Evolutionary conservation across 2,888 invertebrate species (phyloP), one percentile per base, ranked within the genome.

Genomic region (Cephus pulcher): DNA sequence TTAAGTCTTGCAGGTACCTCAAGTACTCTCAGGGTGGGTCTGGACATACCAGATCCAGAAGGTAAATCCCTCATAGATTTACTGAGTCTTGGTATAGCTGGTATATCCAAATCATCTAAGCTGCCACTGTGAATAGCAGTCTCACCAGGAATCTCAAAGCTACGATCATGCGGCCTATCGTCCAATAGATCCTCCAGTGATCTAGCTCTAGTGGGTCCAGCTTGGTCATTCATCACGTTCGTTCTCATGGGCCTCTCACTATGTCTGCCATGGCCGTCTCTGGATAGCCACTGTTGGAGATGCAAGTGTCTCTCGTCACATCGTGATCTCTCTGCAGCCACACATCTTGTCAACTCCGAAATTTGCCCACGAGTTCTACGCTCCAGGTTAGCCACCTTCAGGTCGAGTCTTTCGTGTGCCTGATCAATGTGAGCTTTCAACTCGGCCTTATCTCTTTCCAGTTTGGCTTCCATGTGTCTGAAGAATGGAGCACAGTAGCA

Each of bases 401-500:
- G 95, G 81, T 96, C 96, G 74, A 98, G 91, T 82, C 95, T 94
- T 81, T 96, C 95, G 88, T 97, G 96, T 0, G 97, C 96, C 86
- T 95, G 94, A 87, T 96, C 95, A 56, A 97, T 95, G 85, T 95
- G 95, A 80, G 95, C 94, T 90, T 97, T 95, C 84, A 97, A 90
- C 86, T 97, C 96, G 80, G 95, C 94, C 85, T 96, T 96, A 86
- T 97, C 96, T 84, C 95, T 94, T 86, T 96, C 96, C 76, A 98
- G 90, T 82, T 95, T 95, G 69, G 96, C 95, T 89, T 98, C 97
- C 92, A 98, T 95, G 84, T 97, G 96, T 81, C 96, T 95, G 89
- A 98, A 96, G 91, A 98, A 95, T 0, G 98, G 98, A 0, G 97
- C 97, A 90, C 98, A 98, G 89, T 97, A 97, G 91, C 98, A 98